Evolutionary conservation across 2,113 vertebrate species (phyloP).

Genomic region (Trachemys scripta): DNA sequence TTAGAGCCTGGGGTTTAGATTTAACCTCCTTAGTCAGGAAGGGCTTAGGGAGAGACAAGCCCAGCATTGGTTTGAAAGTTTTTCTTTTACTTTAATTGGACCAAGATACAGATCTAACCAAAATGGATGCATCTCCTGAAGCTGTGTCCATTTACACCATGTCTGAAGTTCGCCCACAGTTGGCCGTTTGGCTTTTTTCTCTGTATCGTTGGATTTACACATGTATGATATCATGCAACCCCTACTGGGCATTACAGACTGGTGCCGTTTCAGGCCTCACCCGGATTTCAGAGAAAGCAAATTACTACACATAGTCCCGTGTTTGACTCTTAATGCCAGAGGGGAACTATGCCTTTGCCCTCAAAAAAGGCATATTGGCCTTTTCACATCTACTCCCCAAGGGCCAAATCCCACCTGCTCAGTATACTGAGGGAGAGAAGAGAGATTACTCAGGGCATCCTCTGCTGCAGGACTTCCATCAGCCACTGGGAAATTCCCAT

Average conservation of each 20-base stretch:
- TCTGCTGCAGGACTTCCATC: background rate
- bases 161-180: background rate
- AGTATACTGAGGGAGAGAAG: background rate
- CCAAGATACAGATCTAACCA: background rate
- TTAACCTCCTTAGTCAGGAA: background rate
- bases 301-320: background rate
- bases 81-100: background rate
- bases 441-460: background rate
- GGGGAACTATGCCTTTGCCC: background rate
- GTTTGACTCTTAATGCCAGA: background rate
- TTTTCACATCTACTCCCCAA: background rate
- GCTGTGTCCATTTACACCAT: background rate
- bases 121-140: background rate
- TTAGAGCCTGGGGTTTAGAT: background rate
- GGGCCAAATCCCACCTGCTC: background rate
- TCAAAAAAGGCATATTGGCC: background rate
- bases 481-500: background rate
- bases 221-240: background rate
- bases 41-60: background rate
- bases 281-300: background rate
- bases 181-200: background rate
- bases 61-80: background rate
- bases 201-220: background rate
- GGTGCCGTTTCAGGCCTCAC: background rate
- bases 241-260: background rate